Evolutionary conservation across 2,113 vertebrate genomes (phyloP), one percentile per base, ranked within the genome.

Genomic region (Symphodus melops): DNA sequence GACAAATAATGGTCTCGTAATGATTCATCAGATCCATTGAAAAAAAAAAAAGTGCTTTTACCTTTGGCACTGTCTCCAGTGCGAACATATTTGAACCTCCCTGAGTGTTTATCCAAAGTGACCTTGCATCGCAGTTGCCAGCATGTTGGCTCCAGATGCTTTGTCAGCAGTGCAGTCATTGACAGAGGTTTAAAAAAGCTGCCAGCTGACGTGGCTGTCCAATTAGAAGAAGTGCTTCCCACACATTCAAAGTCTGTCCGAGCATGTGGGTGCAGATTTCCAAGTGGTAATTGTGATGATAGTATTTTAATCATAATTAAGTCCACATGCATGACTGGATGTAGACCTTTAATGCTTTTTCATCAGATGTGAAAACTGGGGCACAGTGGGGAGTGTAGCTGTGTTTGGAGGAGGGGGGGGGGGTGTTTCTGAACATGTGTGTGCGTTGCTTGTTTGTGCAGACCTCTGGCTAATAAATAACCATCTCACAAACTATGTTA

Each of bases 201-300:
- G 82, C 91, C 91, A 91, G 92, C 92, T 92, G 92, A 94, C 85
- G 60, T 10, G 23, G 67, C 63, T 5, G 65, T 89, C 77, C 87
- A 93, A 93, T 94, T 89, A 94, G 82, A 84, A 62, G 5, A 83
- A 90, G 91, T 92, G 91, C 89, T 89, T 91, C 81, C 64, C 69
- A 78, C 78, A 68, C 72, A 62, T 77, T 75, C 66, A 65, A 79
- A 80, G 85, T 84, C 82, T 70, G 77, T 64, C 51, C 1, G n/a
- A 86, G 68, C 86, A 86, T 90, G 82, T 87, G 87, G 83, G 59
- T 10, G 75, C 61, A 60, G 86, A 76, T 82, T 88, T 74, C 41
- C 33, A 36, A 58, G 71, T 62, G 36, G 65, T 81, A 70, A 88
- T 81, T 89, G 81, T 67, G 64, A 83, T 73, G 77, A 86, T 90